phyloP scores from a whole-genome alignment of 2,888 invertebrate genomes.

The Xestia ashworthii region DNA sequence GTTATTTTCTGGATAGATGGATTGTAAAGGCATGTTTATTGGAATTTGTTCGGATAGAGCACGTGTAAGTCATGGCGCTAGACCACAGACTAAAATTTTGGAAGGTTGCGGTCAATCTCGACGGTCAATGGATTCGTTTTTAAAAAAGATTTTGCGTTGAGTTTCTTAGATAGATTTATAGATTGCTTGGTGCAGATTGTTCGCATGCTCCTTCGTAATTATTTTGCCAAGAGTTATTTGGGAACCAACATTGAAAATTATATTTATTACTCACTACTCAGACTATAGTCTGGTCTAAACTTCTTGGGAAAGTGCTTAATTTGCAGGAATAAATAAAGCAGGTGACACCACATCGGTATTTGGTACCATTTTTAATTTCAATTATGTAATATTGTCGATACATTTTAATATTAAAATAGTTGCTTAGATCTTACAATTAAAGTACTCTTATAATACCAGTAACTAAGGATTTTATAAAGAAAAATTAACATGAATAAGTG shows the following conservation, averaged over 20 bases:
- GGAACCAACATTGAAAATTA: neutral
- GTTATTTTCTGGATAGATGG: slow-evolving; percentile 50
- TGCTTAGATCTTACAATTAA: neutral
- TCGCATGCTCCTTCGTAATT: neutral
- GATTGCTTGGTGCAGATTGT: no score
- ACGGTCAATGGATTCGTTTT: no score
- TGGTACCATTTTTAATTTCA: neutral
- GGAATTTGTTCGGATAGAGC: slow-evolving; percentile 7
- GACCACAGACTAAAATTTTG: neutral
- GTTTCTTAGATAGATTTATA: no score
- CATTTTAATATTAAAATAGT: neutral
- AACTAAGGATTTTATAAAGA: no score
- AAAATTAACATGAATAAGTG: neutral
- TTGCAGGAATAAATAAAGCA: neutral
- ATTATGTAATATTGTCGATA: neutral
- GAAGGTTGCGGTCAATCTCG: neutral
- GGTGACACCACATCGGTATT: neutral
- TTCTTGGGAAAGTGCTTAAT: neutral
- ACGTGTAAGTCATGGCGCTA: neutral
- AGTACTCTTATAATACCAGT: neutral
- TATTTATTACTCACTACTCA: neutral
- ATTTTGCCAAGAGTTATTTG: neutral
- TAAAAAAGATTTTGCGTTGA: no score
- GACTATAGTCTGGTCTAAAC: no score
- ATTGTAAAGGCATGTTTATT: slow-evolving; percentile 19